Conservation (phyloP, 2,888 invertebrate genomes). For the Noctua fimbriata region DNA sequence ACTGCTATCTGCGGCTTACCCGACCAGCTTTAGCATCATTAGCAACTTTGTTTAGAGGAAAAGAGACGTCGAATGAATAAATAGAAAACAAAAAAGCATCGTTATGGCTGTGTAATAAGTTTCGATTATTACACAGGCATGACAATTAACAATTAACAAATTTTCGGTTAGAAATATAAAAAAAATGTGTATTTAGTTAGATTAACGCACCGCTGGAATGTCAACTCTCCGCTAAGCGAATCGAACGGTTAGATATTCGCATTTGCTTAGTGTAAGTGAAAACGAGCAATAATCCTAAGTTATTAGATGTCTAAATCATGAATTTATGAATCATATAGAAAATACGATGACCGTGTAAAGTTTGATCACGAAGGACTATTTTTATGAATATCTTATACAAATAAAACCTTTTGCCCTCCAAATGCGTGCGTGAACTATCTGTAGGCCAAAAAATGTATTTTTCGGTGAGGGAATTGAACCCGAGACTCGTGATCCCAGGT, state of each 20-base stretch:
- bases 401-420: constrained; percentile 37
- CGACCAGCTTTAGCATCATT: constrained; percentile 39
- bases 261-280: neutral
- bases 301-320: neutral
- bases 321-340: constrained; percentile 14
- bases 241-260: neutral
- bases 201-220: neutral
- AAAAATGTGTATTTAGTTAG: neutral
- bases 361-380: constrained; percentile 32
- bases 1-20: constrained; percentile 47
- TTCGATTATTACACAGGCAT: no score
- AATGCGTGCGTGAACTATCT: constrained; percentile 33
- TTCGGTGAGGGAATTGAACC: constrained; percentile 34
- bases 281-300: neutral
- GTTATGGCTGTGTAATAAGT: neutral
- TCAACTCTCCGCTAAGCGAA: neutral
- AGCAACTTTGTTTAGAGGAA: constrained; percentile 27
- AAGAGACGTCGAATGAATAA: constrained; percentile 14
- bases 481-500: constrained; percentile 30
- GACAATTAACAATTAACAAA: no score
- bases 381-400: constrained; percentile 46
- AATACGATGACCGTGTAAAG: constrained; percentile 15
- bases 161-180: neutral
- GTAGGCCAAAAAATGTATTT: constrained; percentile 4
- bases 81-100: constrained; percentile 9